Conservation (phyloP, 1,140 invertebrate genomes). For the Octopus bimaculoides region DNA sequence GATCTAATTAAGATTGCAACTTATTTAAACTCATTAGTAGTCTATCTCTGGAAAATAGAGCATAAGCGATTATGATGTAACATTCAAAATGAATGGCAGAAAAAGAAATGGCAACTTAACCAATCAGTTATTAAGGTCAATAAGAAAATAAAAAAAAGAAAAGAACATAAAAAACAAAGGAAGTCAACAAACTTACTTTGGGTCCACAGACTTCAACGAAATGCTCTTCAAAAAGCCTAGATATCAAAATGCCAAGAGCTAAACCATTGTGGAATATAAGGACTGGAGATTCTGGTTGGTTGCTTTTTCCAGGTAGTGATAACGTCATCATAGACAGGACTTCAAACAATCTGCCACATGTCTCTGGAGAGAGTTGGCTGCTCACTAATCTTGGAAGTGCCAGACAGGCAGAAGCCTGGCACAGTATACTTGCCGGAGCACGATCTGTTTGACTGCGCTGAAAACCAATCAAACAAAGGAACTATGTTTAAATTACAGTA, state of each 20-base stretch:
- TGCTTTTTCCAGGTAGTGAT: constrained; percentile 26
- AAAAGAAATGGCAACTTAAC: too few species aligned
- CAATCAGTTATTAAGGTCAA: too few species aligned
- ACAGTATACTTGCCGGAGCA: constrained; percentile 31
- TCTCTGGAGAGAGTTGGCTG: constrained; percentile 29
- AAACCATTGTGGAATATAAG: constrained; percentile 30
- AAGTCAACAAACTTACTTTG: constrained; percentile 24
- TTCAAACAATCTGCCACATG: constrained; percentile 23
- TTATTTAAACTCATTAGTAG: too few species aligned
- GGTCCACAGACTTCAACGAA: constrained; percentile 36
- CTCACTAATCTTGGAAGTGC: constrained; percentile 34
- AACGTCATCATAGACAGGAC: constrained; percentile 22
- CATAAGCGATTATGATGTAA: too few species aligned
- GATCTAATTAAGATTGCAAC: too few species aligned
- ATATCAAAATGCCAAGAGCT: constrained; percentile 33
- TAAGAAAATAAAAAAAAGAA: too few species aligned
- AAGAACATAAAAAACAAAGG: too few species aligned
- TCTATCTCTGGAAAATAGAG: too few species aligned
- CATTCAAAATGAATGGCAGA: too few species aligned
- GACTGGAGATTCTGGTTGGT: constrained; percentile 26
- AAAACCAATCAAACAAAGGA: background rate
- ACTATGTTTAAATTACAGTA: background rate
- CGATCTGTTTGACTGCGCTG: constrained; percentile 24
- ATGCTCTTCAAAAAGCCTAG: constrained; percentile 34
- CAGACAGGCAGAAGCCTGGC: constrained; percentile 32